Conservation (phyloP, 2,113 vertebrate genomes). For the Meriones unguiculatus region DNA sequence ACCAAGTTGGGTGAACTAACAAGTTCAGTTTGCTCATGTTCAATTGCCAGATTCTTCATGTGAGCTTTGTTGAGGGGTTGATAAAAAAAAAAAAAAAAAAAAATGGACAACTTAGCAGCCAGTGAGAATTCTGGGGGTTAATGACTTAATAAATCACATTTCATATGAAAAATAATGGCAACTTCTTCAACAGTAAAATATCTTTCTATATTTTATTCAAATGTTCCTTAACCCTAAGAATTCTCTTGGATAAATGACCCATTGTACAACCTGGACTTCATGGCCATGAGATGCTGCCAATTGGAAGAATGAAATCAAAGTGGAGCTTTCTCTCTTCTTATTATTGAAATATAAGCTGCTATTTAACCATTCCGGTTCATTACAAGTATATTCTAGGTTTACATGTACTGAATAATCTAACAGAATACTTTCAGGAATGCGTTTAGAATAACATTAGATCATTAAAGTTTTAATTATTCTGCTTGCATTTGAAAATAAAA, state of each 20-base stretch:
- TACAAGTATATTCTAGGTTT: background rate
- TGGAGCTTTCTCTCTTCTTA: background rate
- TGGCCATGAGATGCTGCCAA: background rate
- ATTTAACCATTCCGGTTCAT: background rate
- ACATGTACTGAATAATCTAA: background rate
- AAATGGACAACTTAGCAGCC: background rate
- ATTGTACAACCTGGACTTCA: background rate
- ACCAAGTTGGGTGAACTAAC: slow-evolving; percentile 27
- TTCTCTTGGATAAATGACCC: background rate
- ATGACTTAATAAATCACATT: background rate
- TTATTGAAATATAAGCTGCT: background rate
- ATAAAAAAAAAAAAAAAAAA: background rate
- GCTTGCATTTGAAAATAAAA: background rate
- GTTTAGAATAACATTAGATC: background rate
- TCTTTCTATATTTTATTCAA: background rate
- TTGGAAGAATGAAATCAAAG: background rate
- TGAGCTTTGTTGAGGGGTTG: background rate
- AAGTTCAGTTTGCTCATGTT: background rate
- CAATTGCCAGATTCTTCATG: background rate
- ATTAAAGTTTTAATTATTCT: background rate
- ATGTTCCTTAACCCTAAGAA: background rate
- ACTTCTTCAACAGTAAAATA: background rate
- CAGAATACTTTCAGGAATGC: background rate
- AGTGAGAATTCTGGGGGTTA: background rate
- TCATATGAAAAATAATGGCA: background rate